These are phyloP conservation scores for Diploscapter pachys DNA, from an alignment of 1,140 invertebrate species.

Conservation along the genomic window DNA sequence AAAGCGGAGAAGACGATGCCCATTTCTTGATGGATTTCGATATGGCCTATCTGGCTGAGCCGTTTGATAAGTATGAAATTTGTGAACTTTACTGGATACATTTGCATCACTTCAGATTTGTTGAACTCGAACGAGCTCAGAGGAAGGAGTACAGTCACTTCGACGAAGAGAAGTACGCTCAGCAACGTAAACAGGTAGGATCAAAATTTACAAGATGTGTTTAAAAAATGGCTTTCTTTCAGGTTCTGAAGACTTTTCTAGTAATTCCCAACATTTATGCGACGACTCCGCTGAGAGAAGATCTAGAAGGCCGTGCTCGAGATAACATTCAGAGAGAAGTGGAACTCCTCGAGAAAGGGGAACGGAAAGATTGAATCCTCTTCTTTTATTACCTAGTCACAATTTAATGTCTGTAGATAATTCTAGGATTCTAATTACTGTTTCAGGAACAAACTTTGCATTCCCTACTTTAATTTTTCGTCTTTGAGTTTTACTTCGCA, in stretches of 20 bases:
- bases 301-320: slow-evolving; percentile 66
- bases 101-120: slow-evolving; percentile 20
- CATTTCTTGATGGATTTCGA: slow-evolving; percentile 69
- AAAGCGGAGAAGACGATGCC: slow-evolving; percentile 65
- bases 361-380: slow-evolving; percentile 9
- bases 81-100: no score
- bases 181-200: slow-evolving; percentile 65
- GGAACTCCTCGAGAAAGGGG: slow-evolving; percentile 44
- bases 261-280: slow-evolving; percentile 70
- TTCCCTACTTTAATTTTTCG: no score
- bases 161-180: slow-evolving; percentile 64
- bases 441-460: no score
- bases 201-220: no score
- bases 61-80: slow-evolving; percentile 60
- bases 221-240: slow-evolving; percentile 28
- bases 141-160: slow-evolving; percentile 66
- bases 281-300: slow-evolving; percentile 66
- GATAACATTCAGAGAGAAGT: slow-evolving; percentile 68
- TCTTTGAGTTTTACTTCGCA: no score
- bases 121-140: slow-evolving; percentile 64
- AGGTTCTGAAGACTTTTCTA: slow-evolving; percentile 68
- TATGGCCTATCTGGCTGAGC: slow-evolving; percentile 65
- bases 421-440: no score
- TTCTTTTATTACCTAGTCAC: not conserved
- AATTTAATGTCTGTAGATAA: no score